Conservation (phyloP, 2,888 invertebrate genomes). For the Lordiphosa andalusiaca region DNA sequence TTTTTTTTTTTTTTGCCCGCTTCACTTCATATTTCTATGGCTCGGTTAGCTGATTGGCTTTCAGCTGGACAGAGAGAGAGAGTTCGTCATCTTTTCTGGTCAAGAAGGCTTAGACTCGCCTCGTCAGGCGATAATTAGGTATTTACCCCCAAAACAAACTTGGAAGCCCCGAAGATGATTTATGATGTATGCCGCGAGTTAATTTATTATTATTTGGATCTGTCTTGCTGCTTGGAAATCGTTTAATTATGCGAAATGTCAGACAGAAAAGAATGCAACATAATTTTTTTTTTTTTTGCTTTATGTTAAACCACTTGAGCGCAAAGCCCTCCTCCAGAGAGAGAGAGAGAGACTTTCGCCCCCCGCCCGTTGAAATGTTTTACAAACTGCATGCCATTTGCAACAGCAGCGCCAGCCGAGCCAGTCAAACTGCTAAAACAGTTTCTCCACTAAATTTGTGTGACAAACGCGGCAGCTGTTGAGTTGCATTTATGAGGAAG, state of each 20-base stretch:
- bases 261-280: conserved; percentile 51
- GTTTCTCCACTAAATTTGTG: conserved; percentile 44
- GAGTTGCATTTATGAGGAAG: conserved; percentile 26
- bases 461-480: conserved; percentile 60
- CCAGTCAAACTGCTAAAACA: conserved; percentile 16
- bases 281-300: conserved; percentile 35
- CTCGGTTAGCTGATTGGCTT: conserved; percentile 29
- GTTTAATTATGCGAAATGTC: conserved; percentile 39
- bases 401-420: conserved; percentile 31
- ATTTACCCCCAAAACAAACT: conserved; percentile 31
- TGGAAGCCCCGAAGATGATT: conserved; percentile 57
- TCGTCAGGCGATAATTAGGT: conserved; percentile 57
- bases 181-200: conserved; percentile 47
- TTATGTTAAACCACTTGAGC: conserved; percentile 54
- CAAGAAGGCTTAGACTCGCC: conserved; percentile 15
- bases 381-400: conserved; percentile 57
- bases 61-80: conserved; percentile 4
- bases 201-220: conserved; percentile 48
- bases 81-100: conserved; percentile 10
- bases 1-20: conserved; percentile 31
- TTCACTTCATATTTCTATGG: conserved; percentile 34
- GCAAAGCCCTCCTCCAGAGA: conserved; percentile 36
- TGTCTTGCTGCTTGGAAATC: conserved; percentile 26
- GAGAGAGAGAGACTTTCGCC: conserved; percentile 4
- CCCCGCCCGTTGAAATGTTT: conserved; percentile 19